phyloP scores from a whole-genome alignment of 2,797 vertebrate genomes.

The Lepus townsendii region DNA sequence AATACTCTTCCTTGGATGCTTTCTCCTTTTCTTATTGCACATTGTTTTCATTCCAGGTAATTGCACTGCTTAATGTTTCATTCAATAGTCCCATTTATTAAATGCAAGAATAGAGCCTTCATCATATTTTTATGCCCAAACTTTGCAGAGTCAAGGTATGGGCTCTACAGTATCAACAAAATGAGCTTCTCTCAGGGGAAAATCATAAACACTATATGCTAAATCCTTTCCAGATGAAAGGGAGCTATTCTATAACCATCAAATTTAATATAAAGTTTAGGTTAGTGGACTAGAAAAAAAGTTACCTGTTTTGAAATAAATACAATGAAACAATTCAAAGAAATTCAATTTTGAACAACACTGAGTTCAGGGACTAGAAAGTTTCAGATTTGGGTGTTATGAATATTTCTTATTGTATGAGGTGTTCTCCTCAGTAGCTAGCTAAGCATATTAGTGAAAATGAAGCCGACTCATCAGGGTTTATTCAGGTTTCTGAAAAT shows the following conservation, averaged over 20 bases:
- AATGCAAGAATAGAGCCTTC: background rate
- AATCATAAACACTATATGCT: conserved; percentile 46
- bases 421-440: conserved; percentile 36
- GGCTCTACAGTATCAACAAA: conserved; percentile 48
- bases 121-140: conserved; percentile 39
- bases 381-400: conserved; percentile 43
- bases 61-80: conserved; percentile 44
- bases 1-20: background rate
- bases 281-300: conserved; percentile 67
- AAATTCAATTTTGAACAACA: conserved; percentile 73
- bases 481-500: conserved; percentile 60
- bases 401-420: background rate
- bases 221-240: conserved; percentile 57
- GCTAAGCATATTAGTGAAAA: conserved; percentile 31
- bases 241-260: conserved; percentile 58
- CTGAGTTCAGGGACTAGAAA: conserved; percentile 52
- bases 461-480: background rate
- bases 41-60: background rate
- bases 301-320: conserved; percentile 74
- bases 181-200: conserved; percentile 14
- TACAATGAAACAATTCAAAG: conserved; percentile 53
- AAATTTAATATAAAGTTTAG: conserved; percentile 70
- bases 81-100: background rate
- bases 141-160: background rate
- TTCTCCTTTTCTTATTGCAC: background rate